Evolutionary conservation across 2,888 invertebrate species (phyloP).

Genomic region (Cataglyphis rosenhaueri): DNA sequence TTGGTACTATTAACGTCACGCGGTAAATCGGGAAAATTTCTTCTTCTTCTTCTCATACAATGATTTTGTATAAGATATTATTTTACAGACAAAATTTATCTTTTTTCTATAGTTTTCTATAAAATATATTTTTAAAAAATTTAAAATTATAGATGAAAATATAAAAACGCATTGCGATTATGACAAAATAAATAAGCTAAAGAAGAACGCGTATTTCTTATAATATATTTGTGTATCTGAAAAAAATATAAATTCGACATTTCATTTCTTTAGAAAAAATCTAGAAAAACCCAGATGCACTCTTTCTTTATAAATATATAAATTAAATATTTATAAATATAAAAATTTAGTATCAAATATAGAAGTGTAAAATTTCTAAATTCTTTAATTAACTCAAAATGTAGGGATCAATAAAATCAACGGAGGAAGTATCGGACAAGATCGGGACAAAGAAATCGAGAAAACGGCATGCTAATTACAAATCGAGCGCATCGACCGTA

Average conservation of each 20-base stretch:
- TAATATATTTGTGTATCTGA: background rate
- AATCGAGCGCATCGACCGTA: constrained; percentile 14
- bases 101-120: background rate
- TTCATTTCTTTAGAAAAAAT: background rate
- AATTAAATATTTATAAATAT: background rate
- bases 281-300: background rate
- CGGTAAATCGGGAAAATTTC: background rate
- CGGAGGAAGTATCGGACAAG: constrained; percentile 9
- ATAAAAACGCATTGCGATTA: background rate
- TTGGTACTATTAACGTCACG: background rate
- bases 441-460: background rate
- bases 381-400: background rate
- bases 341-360: background rate
- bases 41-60: background rate
- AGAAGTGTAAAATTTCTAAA: background rate
- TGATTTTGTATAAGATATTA: background rate
- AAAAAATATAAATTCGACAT: background rate
- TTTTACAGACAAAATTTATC: background rate
- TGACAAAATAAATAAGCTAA: background rate
- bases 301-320: background rate
- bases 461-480: constrained; percentile 23
- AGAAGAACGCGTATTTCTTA: background rate
- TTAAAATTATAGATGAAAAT: background rate
- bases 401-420: constrained; percentile 6
- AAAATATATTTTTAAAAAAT: background rate